Base-by-base conservation (phyloP, 2,888 invertebrate species). In the Cephus spinipes region DNA sequence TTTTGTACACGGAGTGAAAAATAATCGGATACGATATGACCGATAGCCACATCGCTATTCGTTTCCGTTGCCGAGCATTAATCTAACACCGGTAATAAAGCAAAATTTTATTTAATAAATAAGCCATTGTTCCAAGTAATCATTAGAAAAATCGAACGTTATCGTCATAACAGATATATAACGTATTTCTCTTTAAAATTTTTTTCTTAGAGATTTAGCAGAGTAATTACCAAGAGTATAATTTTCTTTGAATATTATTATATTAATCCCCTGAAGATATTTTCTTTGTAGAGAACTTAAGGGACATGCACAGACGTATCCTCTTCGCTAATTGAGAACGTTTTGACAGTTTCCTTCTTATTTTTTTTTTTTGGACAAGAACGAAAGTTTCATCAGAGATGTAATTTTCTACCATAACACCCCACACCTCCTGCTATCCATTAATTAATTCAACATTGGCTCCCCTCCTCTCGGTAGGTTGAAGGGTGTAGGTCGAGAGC, bases 371-470 rank as follows among this genome's bases (percentile, higher is more conserved):
- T 30, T 6, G 4, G 30, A 30, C 12, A 11, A 71, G 71, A 32
- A 55, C 40, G 40, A 55, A 55, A 55, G 9, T 15, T 55, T 23
- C 40, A 55, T 4, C 6, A 3, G 12, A 11, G 12, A 32, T 71
- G 32, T 32, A 71, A 71, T 71, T 71, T 71, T 71, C 71, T 31
- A 32, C 15, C 30, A 15, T 71, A 12, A 71, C 12, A 71, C 71
- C 71, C 71, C 12, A 15, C 71, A 6, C 31, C 31, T 31, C 15
- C 31, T 71, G 71, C 31, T 31, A 71, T 71, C 71, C 71, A 71
- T 71, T 71, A 71, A 71, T 71, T 71, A 71, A 71, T 71, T 71
- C 71, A 31, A 32, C 71, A 71, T 71, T 15, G 31, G 12, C 15
- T 15, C 11, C 71, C 23, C 31, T 71, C 31, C 6, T n/a, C 4